Evolutionary conservation across 1,140 invertebrate genomes (phyloP).

Genomic region (Bombyx mandarina): DNA sequence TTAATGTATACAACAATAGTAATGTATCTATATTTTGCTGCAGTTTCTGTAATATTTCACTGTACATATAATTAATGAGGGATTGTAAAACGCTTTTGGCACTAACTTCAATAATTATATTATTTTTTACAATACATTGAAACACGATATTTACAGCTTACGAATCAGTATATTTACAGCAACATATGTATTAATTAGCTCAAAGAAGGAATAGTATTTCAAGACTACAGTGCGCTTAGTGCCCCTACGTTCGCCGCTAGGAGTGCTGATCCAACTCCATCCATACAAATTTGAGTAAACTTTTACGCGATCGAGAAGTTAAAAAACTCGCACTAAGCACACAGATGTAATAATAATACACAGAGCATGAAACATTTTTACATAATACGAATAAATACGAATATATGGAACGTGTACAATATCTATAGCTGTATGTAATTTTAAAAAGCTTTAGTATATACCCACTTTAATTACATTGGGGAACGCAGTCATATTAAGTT

Average conservation of each 20-base stretch:
- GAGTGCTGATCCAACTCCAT: too few relatives aligned
- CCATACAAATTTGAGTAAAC: too few relatives aligned
- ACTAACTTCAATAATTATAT: conserved; percentile 58
- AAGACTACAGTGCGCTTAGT: too few relatives aligned
- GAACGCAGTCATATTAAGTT: not conserved
- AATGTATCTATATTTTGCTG: too few relatives aligned
- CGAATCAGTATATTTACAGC: conserved; percentile 6
- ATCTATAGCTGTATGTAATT: conserved; percentile 26
- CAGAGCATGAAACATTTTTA: conserved; percentile 27
- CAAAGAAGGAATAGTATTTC: too few relatives aligned
- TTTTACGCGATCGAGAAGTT: too few relatives aligned
- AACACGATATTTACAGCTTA: conserved; percentile 62
- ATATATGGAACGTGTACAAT: conserved; percentile 35
- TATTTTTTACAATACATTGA: conserved; percentile 47
- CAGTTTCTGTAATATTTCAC: conserved; percentile 3
- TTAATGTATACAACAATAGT: too few relatives aligned
- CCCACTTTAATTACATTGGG: not conserved
- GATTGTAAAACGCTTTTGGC: conserved; percentile 61
- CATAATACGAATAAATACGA: conserved; percentile 18
- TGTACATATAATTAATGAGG: conserved; percentile 36
- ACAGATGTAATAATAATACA: conserved; percentile 5
- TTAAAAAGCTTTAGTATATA: conserved; percentile 6
- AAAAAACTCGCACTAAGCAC: too few relatives aligned
- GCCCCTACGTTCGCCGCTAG: too few relatives aligned
- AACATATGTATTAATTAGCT: too few relatives aligned